A percentile compares a stretch with the other conserved stretches of the same genome.
Evolutionary conservation across 2,113 vertebrate species (phyloP).

Genomic region (Zosterops pallidus): DNA sequence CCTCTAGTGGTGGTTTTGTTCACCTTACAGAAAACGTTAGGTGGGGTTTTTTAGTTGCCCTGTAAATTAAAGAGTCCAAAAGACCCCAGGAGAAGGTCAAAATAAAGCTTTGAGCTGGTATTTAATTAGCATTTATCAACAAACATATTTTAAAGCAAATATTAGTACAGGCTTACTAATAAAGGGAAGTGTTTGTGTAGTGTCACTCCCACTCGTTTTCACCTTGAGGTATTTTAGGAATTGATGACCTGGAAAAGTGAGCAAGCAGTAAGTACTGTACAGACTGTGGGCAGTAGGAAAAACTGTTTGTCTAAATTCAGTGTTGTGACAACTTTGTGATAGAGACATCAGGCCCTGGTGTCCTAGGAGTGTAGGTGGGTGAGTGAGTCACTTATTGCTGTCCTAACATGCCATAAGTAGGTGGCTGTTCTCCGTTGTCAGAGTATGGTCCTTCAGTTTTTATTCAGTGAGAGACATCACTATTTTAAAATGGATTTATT

Average conservation of each 20-base stretch:
- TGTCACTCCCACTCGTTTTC: conserved; percentile 31
- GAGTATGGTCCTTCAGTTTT: conserved; percentile 17
- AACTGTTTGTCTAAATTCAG: conserved; percentile 44
- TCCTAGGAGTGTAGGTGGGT: conserved; percentile 28
- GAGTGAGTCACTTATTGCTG: conserved; percentile 49
- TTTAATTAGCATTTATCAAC: conserved; percentile 42
- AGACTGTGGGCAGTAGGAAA: conserved; percentile 46
- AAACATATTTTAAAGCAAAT: conserved; percentile 30
- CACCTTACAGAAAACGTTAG: neutral
- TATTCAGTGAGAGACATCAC: conserved; percentile 21
- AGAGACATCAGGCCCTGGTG: neutral
- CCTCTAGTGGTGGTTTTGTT: neutral
- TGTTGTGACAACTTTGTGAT: conserved; percentile 28
- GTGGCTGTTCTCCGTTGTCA: neutral
- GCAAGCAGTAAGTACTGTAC: neutral
- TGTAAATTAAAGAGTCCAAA: neutral
- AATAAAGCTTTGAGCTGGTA: neutral
- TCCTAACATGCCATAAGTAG: conserved; percentile 35
- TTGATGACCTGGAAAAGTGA: conserved; percentile 55
- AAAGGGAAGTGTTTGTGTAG: conserved; percentile 7
- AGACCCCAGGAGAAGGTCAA: neutral
- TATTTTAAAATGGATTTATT: conserved; percentile 37
- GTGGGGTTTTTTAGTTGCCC: neutral
- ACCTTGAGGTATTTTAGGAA: conserved; percentile 37
- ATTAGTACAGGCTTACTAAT: conserved; percentile 19